phyloP scores from a whole-genome alignment of 2,797 vertebrate species.

The Cyclura pinguis region DNA sequence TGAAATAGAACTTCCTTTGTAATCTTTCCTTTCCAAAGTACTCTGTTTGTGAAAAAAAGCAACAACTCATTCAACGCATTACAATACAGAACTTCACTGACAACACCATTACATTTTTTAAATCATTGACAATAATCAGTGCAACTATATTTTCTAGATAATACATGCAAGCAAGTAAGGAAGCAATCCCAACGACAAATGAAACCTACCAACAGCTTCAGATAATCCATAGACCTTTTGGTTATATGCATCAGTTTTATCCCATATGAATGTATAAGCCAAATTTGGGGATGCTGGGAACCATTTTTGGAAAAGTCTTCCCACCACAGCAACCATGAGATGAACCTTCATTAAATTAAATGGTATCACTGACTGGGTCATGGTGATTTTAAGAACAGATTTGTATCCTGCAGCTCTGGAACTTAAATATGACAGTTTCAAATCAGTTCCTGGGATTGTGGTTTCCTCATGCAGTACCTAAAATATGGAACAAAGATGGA shows the following conservation, averaged over 20 bases:
- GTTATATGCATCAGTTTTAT: constrained; percentile 98
- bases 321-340: constrained; percentile 98
- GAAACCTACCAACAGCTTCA: constrained; percentile 93
- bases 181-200: background rate
- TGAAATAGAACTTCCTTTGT: background rate
- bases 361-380: constrained; percentile 92
- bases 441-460: constrained; percentile 93
- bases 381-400: constrained; percentile 95
- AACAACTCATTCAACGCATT: background rate
- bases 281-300: constrained; percentile 97
- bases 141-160: constrained; percentile 32
- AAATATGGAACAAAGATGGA: constrained; percentile 42
- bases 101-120: background rate
- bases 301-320: constrained; percentile 97
- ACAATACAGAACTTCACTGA: background rate
- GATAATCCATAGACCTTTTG: constrained; percentile 97
- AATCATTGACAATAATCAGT: background rate
- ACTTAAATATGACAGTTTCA: constrained; percentile 96
- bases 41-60: background rate
- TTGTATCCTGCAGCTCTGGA: constrained; percentile 97
- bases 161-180: background rate
- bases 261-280: constrained; percentile 98
- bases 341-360: constrained; percentile 98
- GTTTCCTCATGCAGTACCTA: constrained; percentile 98
- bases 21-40: constrained; percentile 30